A percentile compares a stretch with the other conserved stretches of the same genome.
Conservation (phyloP, 2,113 vertebrate genomes). For the Haplotaxodon microlepis region DNA sequence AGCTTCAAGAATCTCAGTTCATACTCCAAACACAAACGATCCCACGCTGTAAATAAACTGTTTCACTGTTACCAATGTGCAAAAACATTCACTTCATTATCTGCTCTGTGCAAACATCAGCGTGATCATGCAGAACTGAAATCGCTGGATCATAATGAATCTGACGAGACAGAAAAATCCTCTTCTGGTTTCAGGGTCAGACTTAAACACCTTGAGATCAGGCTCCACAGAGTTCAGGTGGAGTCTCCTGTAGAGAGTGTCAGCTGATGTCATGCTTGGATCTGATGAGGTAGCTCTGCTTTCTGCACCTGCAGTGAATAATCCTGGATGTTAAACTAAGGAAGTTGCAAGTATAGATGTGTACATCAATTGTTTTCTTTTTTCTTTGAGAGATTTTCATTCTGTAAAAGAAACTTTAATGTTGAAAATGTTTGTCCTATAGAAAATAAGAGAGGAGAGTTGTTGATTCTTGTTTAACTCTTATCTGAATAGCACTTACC, state of each 20-base stretch:
- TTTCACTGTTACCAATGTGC: background rate
- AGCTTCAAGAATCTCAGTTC: accelerated
- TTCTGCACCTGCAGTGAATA: background rate
- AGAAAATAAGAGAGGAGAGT: too few species aligned
- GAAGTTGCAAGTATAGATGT: background rate
- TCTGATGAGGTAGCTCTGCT: background rate
- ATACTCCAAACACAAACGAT: accelerated
- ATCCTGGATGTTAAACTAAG: background rate
- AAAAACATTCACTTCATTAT: background rate
- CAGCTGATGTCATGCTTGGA: background rate
- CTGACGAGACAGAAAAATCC: accelerated
- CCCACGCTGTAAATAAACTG: accelerated
- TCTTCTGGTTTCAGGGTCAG: background rate
- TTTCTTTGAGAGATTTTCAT: background rate
- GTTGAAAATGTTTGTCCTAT: too few species aligned
- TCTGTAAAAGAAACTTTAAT: too few species aligned
- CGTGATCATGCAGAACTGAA: accelerated
- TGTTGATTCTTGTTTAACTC: too few species aligned
- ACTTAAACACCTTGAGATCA: accelerated
- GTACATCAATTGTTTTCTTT: background rate
- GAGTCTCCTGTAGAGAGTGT: background rate
- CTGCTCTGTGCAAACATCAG: accelerated
- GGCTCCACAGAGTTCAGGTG: background rate
- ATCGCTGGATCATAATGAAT: accelerated
- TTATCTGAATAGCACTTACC: too few species aligned